Evolutionary conservation across 2,888 invertebrate genomes (phyloP).

Genomic region (Apomyelois bistriatella): DNA sequence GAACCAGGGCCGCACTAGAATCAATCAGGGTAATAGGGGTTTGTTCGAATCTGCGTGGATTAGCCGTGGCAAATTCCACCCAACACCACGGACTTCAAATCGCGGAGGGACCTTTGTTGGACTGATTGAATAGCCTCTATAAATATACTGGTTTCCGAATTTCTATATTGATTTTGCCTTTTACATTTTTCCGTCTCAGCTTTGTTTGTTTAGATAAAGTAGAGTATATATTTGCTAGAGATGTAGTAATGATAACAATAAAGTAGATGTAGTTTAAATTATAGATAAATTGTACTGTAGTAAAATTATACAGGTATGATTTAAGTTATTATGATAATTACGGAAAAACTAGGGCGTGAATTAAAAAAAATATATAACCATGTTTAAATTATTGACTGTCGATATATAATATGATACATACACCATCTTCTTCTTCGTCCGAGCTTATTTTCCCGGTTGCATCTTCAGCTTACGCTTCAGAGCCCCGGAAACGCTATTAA

Average conservation of each 20-base stretch:
- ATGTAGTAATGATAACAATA: neutral
- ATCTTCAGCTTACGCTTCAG: too few relatives aligned
- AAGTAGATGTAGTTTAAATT: neutral
- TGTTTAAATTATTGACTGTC: too few relatives aligned
- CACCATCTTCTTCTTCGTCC: too few relatives aligned
- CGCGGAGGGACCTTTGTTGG: constrained; percentile 44
- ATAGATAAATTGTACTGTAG: too few relatives aligned
- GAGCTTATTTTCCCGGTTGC: too few relatives aligned
- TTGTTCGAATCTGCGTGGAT: constrained; percentile 67
- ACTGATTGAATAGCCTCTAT: constrained; percentile 46
- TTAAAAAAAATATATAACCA: too few relatives aligned
- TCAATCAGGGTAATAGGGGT: constrained; percentile 75
- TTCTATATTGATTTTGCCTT: constrained; percentile 14
- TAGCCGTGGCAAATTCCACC: constrained; percentile 51
- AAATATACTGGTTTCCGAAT: constrained; percentile 8
- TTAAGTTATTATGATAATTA: neutral
- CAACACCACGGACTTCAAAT: constrained; percentile 45
- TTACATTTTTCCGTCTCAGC: constrained; percentile 7
- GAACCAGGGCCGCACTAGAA: constrained; percentile 46
- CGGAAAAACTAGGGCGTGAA: too few relatives aligned
- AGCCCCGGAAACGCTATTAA: too few relatives aligned
- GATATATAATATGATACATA: too few relatives aligned
- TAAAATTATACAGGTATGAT: too few relatives aligned
- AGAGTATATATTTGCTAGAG: neutral
- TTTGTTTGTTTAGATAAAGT: neutral